Evolutionary conservation across 2,113 vertebrate species (phyloP), one percentile per base, ranked within the genome.

Genomic region (Boleophthalmus pectinirostris): DNA sequence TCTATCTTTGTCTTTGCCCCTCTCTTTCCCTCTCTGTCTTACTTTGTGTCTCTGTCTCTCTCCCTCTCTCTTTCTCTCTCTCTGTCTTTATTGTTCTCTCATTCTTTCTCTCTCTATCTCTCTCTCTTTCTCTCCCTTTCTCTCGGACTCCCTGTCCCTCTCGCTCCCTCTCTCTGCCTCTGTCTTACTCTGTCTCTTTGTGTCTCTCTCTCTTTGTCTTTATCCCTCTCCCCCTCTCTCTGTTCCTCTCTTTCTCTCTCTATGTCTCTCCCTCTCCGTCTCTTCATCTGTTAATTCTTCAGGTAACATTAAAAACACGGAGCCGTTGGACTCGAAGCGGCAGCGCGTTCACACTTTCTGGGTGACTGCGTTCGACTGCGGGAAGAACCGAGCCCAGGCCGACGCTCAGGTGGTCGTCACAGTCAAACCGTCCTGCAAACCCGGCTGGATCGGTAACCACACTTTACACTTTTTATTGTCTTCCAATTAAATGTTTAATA

Each of bases 291-390:
- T 43, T 43, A 6, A 43, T 43, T 3, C 5, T 89, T 1, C 14
- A 99, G 98, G 98, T 47, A 98, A 98, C 93, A 99, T 99, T 0
- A 97, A 98, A 91, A 98, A 99, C 91, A 98, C 97, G 0, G 97
- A 99, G 92, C 97, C 96, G 8, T 87, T 99, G 84, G 96, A 98
- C 84, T 97, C 96, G 23, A 97, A 95, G 51, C 95, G 89, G 0
- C 96, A 98, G 89, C 94, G 87, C 2, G 87, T 97, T 78, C 95
- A 98, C 88, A 97, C 94, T 88, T 98, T 99, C 87, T 96, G 96
- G 1, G 98, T 99, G 87, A 99, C 97, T 0, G 98, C 98, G 5
- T 99, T 98, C 12, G 98, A 99, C 91, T 99, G 98, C 3, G 98
- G 98, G 25, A 99, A 99, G 93, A 98, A 98, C 89, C 93, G 98